A percentile compares a stretch with the other conserved stretches of the same genome.
phyloP scores from a whole-genome alignment of 2,113 vertebrate species.

The Macaca nemestrina region DNA sequence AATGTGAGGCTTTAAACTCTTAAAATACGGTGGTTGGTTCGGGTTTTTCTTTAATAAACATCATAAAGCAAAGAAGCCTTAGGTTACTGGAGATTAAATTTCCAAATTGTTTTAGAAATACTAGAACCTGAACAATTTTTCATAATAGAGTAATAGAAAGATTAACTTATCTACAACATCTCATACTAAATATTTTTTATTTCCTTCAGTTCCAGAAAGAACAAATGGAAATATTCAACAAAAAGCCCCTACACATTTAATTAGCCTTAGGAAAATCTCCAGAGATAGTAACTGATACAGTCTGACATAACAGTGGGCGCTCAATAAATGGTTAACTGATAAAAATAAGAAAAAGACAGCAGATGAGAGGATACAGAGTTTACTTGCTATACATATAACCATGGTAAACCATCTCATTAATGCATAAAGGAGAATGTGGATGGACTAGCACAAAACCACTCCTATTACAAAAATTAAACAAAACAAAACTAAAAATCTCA shows the following conservation, averaged over 20 bases:
- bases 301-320: background rate
- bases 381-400: background rate
- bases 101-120: background rate
- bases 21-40: background rate
- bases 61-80: background rate
- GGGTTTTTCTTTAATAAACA: background rate
- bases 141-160: background rate
- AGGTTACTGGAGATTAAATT: background rate
- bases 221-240: background rate
- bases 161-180: background rate
- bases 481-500: background rate
- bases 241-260: background rate
- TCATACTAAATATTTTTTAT: constrained; percentile 1
- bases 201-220: constrained; percentile 33
- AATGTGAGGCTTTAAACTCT: background rate
- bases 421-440: background rate
- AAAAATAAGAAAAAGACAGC: background rate
- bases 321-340: background rate
- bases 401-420: background rate
- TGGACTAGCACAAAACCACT: background rate
- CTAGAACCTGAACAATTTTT: background rate
- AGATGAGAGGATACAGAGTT: background rate
- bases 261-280: constrained; percentile 8
- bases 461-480: constrained; percentile 25
- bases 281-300: background rate